Evolutionary conservation across 2,888 invertebrate species (phyloP).

Genomic region (Polylopha cassiicola): DNA sequence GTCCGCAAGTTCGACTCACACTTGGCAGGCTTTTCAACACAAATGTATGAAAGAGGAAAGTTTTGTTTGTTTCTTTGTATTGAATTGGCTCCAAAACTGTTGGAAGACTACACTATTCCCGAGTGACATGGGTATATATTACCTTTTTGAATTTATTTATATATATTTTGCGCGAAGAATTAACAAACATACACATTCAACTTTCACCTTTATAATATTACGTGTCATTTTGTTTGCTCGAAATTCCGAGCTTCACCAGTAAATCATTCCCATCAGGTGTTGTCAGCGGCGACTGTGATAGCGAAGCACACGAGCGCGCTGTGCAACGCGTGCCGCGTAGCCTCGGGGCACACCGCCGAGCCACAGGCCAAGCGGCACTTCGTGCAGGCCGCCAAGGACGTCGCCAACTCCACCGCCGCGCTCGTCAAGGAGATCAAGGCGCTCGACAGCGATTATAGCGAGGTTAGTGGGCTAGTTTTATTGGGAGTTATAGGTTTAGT

Average conservation of each 20-base stretch:
- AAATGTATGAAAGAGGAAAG: no score
- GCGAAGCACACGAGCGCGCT: constrained; percentile 97
- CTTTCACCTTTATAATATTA: no score
- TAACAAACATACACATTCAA: no score
- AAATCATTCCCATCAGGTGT: constrained; percentile 70
- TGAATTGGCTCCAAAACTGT: no score
- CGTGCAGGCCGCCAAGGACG: constrained; percentile 97
- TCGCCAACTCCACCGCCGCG: constrained; percentile 95
- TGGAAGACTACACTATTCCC: no score
- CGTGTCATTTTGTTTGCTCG: no score
- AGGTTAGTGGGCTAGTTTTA: constrained; percentile 46
- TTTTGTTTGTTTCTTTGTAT: no score
- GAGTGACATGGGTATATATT: no score
- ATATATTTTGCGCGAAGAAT: no score
- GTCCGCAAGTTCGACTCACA: no score
- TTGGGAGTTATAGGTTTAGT: neutral
- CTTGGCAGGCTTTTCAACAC: no score
- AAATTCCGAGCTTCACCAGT: neutral
- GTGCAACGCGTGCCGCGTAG: constrained; percentile 95
- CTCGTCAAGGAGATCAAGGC: constrained; percentile 97
- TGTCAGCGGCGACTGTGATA: constrained; percentile 94
- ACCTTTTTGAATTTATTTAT: no score
- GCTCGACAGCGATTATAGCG: constrained; percentile 89
- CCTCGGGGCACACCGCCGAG: constrained; percentile 92
- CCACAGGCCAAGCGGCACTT: constrained; percentile 97